Conservation (phyloP, 1,140 invertebrate species). For the Sinonovacula constricta region DNA sequence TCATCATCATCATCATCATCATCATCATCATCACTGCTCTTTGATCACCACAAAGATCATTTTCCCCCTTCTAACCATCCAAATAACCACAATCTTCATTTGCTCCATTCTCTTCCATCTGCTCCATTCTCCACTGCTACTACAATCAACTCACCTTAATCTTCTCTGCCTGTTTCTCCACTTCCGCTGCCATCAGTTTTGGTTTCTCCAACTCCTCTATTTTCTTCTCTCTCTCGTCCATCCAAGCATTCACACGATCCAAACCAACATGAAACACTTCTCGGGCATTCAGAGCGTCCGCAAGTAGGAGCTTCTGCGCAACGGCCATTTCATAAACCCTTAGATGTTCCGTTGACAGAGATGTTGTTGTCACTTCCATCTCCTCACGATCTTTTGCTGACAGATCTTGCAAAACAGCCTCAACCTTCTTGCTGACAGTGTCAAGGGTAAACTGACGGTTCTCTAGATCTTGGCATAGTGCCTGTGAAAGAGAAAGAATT, state of each 20-base stretch:
- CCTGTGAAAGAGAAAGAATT: too few species aligned
- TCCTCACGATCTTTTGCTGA: constrained; percentile 87
- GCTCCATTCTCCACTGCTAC: too few species aligned
- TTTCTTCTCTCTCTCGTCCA: constrained; percentile 87
- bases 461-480: constrained; percentile 88
- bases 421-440: constrained; percentile 88
- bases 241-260: constrained; percentile 88
- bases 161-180: constrained; percentile 88
- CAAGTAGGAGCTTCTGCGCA: constrained; percentile 56
- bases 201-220: constrained; percentile 82
- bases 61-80: too few species aligned
- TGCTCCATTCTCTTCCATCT: too few species aligned
- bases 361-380: constrained; percentile 84
- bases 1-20: too few species aligned
- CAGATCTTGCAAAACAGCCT: constrained; percentile 90
- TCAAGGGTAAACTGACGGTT: constrained; percentile 90
- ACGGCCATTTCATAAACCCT: constrained; percentile 68
- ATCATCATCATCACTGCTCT: too few species aligned
- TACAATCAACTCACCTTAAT: constrained; percentile 83
- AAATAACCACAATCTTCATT: too few species aligned
- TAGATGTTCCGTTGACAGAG: constrained; percentile 73
- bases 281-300: constrained; percentile 76
- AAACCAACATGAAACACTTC: constrained; percentile 87
- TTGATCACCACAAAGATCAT: too few species aligned
- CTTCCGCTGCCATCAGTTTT: constrained; percentile 82